These are phyloP conservation scores for Marisa cornuarietis DNA, from an alignment of 1,140 invertebrate genomes.

Conservation along the genomic window DNA sequence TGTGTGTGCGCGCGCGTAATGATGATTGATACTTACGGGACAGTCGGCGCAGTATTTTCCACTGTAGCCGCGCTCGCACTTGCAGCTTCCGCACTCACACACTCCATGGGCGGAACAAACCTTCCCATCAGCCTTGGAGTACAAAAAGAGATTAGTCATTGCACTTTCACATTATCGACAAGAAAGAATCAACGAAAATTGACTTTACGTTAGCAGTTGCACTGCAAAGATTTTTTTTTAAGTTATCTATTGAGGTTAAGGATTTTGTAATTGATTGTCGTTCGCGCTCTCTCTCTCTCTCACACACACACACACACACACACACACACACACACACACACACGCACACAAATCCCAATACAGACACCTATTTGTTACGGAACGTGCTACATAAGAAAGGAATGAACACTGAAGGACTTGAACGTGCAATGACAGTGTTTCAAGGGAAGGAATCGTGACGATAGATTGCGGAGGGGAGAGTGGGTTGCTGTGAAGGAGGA, in stretches of 20 bases:
- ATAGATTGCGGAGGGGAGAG: too few species aligned
- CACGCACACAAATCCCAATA: not conserved
- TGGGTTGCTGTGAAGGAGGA: too few species aligned
- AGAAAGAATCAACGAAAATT: too few species aligned
- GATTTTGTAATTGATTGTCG: too few species aligned
- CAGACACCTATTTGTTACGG: not conserved
- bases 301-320: not conserved
- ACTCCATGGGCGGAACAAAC: slow-evolving; percentile 35
- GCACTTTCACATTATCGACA: too few species aligned
- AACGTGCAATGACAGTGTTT: too few species aligned
- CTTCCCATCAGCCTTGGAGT: not conserved
- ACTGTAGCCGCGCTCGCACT: slow-evolving; percentile 27
- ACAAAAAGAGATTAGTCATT: too few species aligned
- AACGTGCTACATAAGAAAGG: not conserved
- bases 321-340: too few species aligned
- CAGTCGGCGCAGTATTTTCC: slow-evolving; percentile 23
- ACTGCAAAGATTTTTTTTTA: too few species aligned
- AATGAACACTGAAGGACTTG: not conserved
- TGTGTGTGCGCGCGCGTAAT: not conserved
- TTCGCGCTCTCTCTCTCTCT: not conserved
- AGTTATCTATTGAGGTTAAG: too few species aligned
- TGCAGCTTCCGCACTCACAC: slow-evolving; percentile 35
- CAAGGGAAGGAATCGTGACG: too few species aligned
- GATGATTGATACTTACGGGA: not conserved
- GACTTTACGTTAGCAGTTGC: too few species aligned